Percentiles rank a stretch among this genome's conserved stretches.
phyloP scores from a whole-genome alignment of 2,797 vertebrate species.

The Anguilla obscura region DNA sequence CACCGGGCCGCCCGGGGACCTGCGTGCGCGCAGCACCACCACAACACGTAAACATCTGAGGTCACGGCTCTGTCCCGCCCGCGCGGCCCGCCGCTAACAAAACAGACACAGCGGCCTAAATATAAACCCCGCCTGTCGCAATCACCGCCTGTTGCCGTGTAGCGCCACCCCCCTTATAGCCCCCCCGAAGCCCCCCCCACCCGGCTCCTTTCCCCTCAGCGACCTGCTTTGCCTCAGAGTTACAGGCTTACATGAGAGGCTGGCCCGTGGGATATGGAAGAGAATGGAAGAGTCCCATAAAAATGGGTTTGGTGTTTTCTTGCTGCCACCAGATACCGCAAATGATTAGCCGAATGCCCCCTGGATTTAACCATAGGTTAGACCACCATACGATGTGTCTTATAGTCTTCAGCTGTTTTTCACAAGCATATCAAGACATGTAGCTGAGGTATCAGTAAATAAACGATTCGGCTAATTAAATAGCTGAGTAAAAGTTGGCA shows the following conservation, averaged over 20 bases:
- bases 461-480: background rate
- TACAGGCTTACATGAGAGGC: background rate
- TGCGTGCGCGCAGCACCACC: background rate
- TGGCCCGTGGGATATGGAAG: background rate
- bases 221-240: background rate
- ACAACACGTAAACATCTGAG: conserved; percentile 8
- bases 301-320: background rate
- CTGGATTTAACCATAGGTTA: background rate
- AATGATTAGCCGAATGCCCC: background rate
- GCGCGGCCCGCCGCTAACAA: background rate
- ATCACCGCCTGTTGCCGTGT: background rate
- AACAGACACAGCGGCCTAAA: background rate
- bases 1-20: background rate
- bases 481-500: background rate
- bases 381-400: background rate
- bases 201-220: background rate
- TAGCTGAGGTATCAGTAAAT: background rate
- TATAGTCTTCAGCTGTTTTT: background rate
- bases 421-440: background rate
- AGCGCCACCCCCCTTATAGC: background rate
- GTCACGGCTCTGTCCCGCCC: background rate
- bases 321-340: background rate
- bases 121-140: background rate
- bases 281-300: too few relatives aligned
- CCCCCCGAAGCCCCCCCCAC: too few relatives aligned